Conservation (phyloP, 1,140 invertebrate genomes). For the Hesperophylax magnus region DNA sequence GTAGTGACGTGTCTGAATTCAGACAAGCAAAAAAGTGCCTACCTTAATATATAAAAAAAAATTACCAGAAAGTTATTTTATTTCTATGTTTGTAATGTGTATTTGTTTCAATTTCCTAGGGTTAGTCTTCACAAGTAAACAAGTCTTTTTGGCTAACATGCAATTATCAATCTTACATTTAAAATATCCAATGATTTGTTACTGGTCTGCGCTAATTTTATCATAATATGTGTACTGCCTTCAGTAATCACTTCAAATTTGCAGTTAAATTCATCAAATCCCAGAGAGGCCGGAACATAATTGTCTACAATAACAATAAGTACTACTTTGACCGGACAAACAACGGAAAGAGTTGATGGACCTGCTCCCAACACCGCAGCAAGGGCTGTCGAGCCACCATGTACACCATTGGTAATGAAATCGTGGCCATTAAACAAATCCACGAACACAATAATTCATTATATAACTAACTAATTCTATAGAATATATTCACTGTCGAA, state of each 20-base stretch:
- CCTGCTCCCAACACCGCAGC: background rate
- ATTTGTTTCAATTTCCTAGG: too few relatives aligned
- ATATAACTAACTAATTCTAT: background rate
- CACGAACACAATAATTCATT: background rate
- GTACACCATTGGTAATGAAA: slow-evolving; percentile 5
- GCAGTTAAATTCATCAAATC: background rate
- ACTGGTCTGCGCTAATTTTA: too few relatives aligned
- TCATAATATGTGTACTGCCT: too few relatives aligned
- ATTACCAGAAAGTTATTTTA: too few relatives aligned
- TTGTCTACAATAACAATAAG: background rate
- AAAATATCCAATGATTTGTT: too few relatives aligned
- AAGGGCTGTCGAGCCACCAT: slow-evolving; percentile 44
- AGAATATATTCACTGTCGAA: background rate
- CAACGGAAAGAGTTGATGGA: slow-evolving; percentile 12
- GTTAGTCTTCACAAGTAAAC: too few relatives aligned
- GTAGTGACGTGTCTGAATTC: too few relatives aligned
- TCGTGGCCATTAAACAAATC: background rate
- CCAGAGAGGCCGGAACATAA: background rate
- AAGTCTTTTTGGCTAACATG: too few relatives aligned
- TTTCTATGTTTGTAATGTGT: too few relatives aligned
- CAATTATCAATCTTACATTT: too few relatives aligned
- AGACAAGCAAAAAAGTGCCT: too few relatives aligned
- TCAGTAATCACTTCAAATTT: background rate
- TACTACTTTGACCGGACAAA: background rate
- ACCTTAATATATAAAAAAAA: too few relatives aligned